These are phyloP conservation scores for Lochmaea capreae DNA, from an alignment of 2,888 invertebrate species.

Conservation along the genomic window DNA sequence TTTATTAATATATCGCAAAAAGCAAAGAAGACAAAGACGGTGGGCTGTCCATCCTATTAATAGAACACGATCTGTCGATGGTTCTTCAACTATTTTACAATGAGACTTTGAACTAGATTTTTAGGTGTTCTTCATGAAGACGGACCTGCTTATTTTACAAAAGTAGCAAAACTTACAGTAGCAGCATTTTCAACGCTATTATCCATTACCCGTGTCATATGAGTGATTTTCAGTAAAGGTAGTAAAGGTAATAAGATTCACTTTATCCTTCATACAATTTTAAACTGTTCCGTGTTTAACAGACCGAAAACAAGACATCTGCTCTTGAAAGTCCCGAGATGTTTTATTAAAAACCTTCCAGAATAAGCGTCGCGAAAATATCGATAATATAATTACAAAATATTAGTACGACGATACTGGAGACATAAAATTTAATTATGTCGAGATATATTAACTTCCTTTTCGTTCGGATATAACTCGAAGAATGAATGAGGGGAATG, in stretches of 20 bases:
- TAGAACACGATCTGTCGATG: no score
- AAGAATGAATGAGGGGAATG: constrained; percentile 16
- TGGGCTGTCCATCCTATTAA: no score
- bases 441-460: constrained; percentile 34
- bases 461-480: constrained; percentile 19
- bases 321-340: constrained; percentile 9
- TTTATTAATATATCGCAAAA: no score
- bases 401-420: constrained; percentile 21
- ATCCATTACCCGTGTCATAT: no score
- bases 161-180: no score
- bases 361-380: not conserved
- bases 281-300: constrained; percentile 5
- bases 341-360: constrained; percentile 14
- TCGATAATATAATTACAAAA: constrained; percentile 26
- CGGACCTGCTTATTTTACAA: no score
- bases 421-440: constrained; percentile 37
- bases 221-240: no score
- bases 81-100: no score
- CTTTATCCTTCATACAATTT: constrained; percentile 6
- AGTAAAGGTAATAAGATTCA: not conserved
- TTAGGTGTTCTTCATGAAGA: no score
- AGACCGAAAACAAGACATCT: constrained; percentile 12
- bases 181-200: no score
- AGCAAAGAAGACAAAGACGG: no score
- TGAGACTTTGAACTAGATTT: no score